A percentile compares a stretch with the other conserved stretches of the same genome.
Evolutionary conservation across 2,888 invertebrate species (phyloP).

Genomic region (Leptopterna dolabrata): DNA sequence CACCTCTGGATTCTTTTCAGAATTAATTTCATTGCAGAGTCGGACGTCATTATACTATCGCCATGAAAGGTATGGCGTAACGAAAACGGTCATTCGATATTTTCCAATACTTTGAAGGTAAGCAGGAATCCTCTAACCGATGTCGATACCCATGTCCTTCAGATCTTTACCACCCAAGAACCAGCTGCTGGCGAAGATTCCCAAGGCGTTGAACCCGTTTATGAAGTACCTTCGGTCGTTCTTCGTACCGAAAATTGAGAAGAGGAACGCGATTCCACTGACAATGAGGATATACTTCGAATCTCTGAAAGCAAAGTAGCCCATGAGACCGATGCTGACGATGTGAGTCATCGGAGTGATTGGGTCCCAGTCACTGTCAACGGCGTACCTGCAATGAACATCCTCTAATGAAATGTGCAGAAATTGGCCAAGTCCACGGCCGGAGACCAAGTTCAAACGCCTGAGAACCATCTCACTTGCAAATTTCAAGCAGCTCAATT

Average conservation of each 20-base stretch:
- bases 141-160: neutral
- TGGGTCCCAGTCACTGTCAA: neutral
- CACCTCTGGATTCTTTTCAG: too few species aligned
- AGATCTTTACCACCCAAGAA: slow-evolving; percentile 17
- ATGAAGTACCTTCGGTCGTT: neutral
- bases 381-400: neutral
- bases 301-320: slow-evolving; percentile 8
- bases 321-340: neutral
- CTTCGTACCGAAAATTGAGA: neutral
- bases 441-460: too few species aligned
- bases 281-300: slow-evolving; percentile 8
- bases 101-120: too few species aligned
- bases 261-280: neutral
- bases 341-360: neutral
- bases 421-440: neutral
- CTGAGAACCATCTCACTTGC: too few species aligned
- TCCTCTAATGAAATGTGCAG: too few species aligned
- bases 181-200: neutral
- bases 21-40: too few species aligned
- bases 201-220: neutral
- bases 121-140: neutral
- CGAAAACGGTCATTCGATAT: too few species aligned
- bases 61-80: neutral
- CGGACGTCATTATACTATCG: neutral
- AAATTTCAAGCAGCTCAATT: too few species aligned